These are phyloP conservation scores for Halichondria panicea DNA, from an alignment of 37 sponge, comb jelly and placozoan genomes.

Conservation along the genomic window DNA sequence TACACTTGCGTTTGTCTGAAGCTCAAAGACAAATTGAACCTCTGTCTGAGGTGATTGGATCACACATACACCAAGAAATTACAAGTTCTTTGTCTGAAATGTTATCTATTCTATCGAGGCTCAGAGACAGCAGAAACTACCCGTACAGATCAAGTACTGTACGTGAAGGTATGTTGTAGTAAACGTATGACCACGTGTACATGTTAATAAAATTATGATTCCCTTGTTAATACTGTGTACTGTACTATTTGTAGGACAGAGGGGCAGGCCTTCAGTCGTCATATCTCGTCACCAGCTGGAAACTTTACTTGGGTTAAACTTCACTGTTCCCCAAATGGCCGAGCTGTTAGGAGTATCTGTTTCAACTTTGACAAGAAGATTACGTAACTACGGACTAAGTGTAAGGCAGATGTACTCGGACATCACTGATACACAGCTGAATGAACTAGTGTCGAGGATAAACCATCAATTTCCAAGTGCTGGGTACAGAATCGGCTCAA, in stretches of 20 bases:
- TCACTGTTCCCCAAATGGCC: background rate
- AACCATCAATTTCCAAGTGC: background rate
- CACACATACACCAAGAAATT: too few relatives aligned
- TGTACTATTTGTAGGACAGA: too few relatives aligned
- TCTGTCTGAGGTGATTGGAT: too few relatives aligned
- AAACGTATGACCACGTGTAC: too few relatives aligned
- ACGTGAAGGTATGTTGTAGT: too few relatives aligned
- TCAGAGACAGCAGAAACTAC: too few relatives aligned
- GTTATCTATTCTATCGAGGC: too few relatives aligned
- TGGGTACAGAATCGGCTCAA: constrained; percentile 10
- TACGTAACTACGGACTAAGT: background rate
- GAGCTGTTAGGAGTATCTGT: constrained; percentile 5
- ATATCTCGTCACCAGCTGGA: background rate
- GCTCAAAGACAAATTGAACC: too few relatives aligned
- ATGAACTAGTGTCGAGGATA: background rate
- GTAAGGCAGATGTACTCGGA: background rate
- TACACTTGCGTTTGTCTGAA: too few relatives aligned
- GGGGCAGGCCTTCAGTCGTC: background rate
- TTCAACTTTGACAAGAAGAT: constrained; percentile 6
- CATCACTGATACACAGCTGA: background rate
- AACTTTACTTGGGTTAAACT: background rate
- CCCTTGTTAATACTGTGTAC: background rate
- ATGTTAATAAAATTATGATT: background rate
- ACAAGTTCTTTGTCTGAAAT: too few relatives aligned
- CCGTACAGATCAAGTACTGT: too few relatives aligned